These are phyloP conservation scores for Mastomys coucha DNA, from an alignment of 2,113 vertebrate genomes.

Conservation along the genomic window DNA sequence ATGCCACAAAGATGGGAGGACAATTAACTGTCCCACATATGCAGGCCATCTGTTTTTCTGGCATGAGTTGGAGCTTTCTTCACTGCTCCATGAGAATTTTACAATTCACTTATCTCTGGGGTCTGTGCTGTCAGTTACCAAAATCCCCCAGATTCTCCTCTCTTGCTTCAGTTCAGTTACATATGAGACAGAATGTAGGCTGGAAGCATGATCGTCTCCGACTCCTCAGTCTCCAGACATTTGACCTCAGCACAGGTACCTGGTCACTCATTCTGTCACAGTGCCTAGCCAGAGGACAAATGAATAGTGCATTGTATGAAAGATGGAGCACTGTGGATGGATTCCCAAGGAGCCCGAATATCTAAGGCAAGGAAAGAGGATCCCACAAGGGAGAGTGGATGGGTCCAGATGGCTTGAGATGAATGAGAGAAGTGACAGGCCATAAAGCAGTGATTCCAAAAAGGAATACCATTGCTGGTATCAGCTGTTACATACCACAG, in stretches of 20 bases:
- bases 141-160: background rate
- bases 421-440: background rate
- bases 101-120: background rate
- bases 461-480: background rate
- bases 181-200: background rate
- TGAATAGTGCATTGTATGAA: background rate
- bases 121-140: background rate
- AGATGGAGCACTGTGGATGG: background rate
- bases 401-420: background rate
- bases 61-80: background rate
- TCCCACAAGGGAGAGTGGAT: background rate
- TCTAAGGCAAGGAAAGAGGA: background rate
- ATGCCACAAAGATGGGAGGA: background rate
- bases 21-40: background rate
- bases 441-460: background rate
- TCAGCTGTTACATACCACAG: background rate
- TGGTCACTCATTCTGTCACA: background rate
- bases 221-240: background rate
- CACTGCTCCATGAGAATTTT: conserved; percentile 2
- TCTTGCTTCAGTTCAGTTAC: background rate
- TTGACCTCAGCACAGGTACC: background rate
- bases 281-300: background rate
- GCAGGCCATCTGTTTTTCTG: conserved; percentile 18
- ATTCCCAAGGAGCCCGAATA: background rate
- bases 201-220: background rate